Base-by-base conservation (phyloP, 2,888 invertebrate species). In the Stomorhina lunata region DNA sequence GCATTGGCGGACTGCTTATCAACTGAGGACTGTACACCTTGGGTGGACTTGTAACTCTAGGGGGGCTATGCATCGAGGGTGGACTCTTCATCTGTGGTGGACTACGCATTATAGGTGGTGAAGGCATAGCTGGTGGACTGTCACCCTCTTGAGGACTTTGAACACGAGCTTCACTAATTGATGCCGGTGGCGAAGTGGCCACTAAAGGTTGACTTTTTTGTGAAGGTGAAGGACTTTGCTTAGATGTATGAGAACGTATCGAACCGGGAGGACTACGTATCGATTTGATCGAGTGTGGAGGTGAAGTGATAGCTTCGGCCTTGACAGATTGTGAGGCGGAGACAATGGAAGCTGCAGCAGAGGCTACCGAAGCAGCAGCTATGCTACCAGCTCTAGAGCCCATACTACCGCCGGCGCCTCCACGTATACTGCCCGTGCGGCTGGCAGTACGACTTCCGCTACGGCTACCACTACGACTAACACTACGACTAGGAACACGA, bases 101-200 rank as follows among this genome's bases (percentile, higher is more conserved):
- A n/a, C 88, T 86, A 57, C 88, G 89, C 77, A 89, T 88, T 86
- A 87, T 87, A 27, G 89, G 89, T 0, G 89, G 89, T 59, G 89
- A 89, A 32, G 89, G 89, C 89, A 89, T 89, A 1, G 83, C 84
- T 69, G 89, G 89, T 7, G 89, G 88, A 20, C 89, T 84, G 29
- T 89, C 89, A 2, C 89, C 89, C 17, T 86, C 86, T 2, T 86
- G 86, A 10, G 89, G 89, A 29, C 89, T 89, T 72, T 89, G 88
- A 10, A 89, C 73, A 20, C 79, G 79, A 15, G 27, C 69, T 3
- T 53, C 79, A 6, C 80, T 72, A 48, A 85, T 84, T n/a, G 27
- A 48, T 0, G 69, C 45, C 27, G 75, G 48, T 12, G 76, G 75
- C 1, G 85, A 59, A 5, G 81, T 37, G 59, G 79, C 43, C 25